Base-by-base conservation (phyloP, 2,888 invertebrate genomes). In the Stenichneumon culpator region DNA sequence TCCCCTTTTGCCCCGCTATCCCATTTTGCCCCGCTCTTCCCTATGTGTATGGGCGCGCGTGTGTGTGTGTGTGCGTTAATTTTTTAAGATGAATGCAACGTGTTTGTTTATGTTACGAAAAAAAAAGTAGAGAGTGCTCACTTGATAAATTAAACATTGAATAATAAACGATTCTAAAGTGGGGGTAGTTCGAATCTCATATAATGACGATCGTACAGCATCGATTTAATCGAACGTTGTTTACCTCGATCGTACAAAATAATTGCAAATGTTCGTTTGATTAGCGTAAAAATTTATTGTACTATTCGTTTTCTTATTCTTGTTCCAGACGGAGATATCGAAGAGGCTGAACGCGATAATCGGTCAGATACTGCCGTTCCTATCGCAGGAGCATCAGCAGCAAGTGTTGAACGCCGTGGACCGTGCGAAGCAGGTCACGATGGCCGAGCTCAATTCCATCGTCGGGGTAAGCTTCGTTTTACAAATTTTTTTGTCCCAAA, bases 381-480 rank as follows among this genome's bases (percentile, higher is more conserved):
- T 99, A 90, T 98, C 99, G 80, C 97, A 98, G 94, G 99, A 98
- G 95, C 99, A 99, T 93, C 99, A 99, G 94, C 98, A 98, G 94
- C 98, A 99, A 95, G 99, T 99, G 70, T 97, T 98, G 44, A 97
- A 97, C 73, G 99, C 99, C 19, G 98, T 99, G 70, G 99, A 99
- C 92, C 95, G 99, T 94, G 99, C 99, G 90, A 99, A 99, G 95
- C 98, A 99, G 95, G 98, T 99, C 93, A 99, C 98, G 93, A 98
- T 99, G 98, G 97, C 98, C 88, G 99, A 99, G 95, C 95, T 99
- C 88, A 99, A 99, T 95, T 97, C 98, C 91, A 98, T 99, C 91
- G 98, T 99, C 93, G 98, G 98, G 97, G 99, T 99, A 96, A 97
- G 98, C 95, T 0, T 1, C 14, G 19, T 74, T 74, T 39, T 16